phyloP scores from a whole-genome alignment of 2,113 vertebrate genomes.

The Limanda limanda region DNA sequence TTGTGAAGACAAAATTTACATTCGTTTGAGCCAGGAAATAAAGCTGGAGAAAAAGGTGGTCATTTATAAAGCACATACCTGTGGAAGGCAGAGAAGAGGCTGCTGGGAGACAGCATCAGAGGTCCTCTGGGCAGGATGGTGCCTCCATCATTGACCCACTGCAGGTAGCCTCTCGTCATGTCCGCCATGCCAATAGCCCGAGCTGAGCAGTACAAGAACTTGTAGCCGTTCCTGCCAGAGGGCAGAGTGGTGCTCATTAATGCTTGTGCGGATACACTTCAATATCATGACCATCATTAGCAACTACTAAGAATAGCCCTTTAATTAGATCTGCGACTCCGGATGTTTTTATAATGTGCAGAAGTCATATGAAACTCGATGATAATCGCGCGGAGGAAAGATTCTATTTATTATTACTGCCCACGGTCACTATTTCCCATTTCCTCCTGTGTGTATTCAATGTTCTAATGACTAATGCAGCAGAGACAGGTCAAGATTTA shows the following conservation, averaged over 20 bases:
- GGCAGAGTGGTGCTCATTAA: conserved; percentile 27
- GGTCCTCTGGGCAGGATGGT: conserved; percentile 95
- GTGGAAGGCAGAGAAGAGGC: conserved; percentile 97
- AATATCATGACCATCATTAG: conserved; percentile 34
- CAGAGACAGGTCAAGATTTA: neutral
- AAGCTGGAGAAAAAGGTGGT: neutral
- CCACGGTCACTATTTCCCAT: neutral
- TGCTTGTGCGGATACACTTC: neutral
- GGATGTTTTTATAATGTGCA: conserved; percentile 13
- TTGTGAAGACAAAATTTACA: neutral
- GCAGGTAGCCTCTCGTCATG: conserved; percentile 97
- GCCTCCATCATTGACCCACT: conserved; percentile 98
- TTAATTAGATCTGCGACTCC: conserved; percentile 16
- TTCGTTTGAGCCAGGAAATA: neutral
- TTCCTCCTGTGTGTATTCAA: conserved; percentile 4
- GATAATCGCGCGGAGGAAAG: neutral
- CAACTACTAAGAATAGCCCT: conserved; percentile 37
- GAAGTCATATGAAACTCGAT: conserved; percentile 5
- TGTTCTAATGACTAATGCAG: conserved; percentile 9
- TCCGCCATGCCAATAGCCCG: conserved; percentile 98
- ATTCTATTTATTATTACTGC: neutral
- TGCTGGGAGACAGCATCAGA: conserved; percentile 97
- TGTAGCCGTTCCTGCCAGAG: conserved; percentile 92
- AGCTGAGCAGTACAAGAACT: conserved; percentile 97
- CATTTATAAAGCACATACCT: conserved; percentile 80